Percentiles rank a stretch among this genome's conserved stretches.
phyloP scores from a whole-genome alignment of 2,888 invertebrate genomes.

The Standfussiana lucernea region DNA sequence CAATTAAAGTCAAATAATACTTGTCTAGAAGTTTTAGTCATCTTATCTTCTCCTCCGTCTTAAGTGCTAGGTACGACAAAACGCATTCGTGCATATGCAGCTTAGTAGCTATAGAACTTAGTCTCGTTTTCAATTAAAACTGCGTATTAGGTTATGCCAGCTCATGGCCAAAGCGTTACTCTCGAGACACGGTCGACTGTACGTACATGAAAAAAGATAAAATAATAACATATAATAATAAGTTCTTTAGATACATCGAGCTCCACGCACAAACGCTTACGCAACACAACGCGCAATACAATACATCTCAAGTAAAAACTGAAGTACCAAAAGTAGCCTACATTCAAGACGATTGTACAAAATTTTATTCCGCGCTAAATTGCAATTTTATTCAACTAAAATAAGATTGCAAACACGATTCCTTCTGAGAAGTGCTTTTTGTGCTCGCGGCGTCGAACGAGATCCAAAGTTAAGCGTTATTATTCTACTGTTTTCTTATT shows the following conservation, averaged over 20 bases:
- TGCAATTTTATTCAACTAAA: slow-evolving; percentile 66
- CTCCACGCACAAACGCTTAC: slow-evolving; percentile 7
- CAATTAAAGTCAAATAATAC: slow-evolving; percentile 8
- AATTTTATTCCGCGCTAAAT: slow-evolving; percentile 62
- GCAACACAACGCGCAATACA: slow-evolving; percentile 21
- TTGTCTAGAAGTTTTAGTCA: background rate
- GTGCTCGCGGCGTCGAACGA: slow-evolving; percentile 62
- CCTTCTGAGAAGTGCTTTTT: slow-evolving; percentile 62
- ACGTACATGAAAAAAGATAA: background rate
- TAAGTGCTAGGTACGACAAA: background rate
- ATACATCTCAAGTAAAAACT: slow-evolving; percentile 39
- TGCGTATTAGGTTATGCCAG: no score
- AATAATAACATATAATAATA: background rate
- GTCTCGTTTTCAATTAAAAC: background rate
- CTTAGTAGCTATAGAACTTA: background rate
- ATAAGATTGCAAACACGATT: slow-evolving; percentile 66
- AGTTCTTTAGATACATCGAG: background rate
- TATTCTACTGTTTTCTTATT: slow-evolving; percentile 70
- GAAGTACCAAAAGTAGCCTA: slow-evolving; percentile 48
- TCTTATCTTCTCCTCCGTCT: background rate
- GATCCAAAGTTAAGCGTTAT: slow-evolving; percentile 68
- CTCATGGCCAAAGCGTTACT: background rate
- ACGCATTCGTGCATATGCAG: background rate
- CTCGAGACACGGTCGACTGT: background rate
- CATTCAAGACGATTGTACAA: slow-evolving; percentile 58